phyloP scores from a whole-genome alignment of 1,140 invertebrate genomes.

The Drosophila kepulauana region DNA sequence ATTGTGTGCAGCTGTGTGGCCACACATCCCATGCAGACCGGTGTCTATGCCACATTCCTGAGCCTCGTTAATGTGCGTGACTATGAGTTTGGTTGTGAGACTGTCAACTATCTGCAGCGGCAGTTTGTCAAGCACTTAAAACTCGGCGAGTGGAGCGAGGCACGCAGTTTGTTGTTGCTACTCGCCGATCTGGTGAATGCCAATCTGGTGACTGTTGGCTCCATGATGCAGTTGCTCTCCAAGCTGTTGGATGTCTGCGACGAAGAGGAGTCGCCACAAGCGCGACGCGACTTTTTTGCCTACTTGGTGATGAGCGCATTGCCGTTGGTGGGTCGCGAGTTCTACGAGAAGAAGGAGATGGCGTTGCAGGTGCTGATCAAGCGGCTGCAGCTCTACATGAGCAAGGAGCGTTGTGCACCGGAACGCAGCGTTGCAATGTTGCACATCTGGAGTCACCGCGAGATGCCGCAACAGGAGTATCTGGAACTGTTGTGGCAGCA shows the following conservation, averaged over 20 bases:
- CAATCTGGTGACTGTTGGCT: conserved; percentile 95
- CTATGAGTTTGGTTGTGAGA: conserved; percentile 98
- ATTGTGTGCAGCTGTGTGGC: conserved; percentile 96
- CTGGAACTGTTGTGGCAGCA: conserved; percentile 98
- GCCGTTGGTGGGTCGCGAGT: conserved; percentile 97
- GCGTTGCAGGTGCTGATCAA: conserved; percentile 95
- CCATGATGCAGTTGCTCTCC: conserved; percentile 95
- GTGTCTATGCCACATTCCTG: conserved; percentile 98
- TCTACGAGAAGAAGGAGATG: conserved; percentile 97
- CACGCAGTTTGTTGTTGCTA: conserved; percentile 94
- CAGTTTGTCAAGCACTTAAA: conserved; percentile 96
- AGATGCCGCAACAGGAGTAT: conserved; percentile 97
- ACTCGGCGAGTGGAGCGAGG: conserved; percentile 94
- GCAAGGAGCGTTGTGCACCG: conserved; percentile 92
- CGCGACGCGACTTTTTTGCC: conserved; percentile 96
- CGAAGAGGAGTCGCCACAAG: conserved; percentile 95
- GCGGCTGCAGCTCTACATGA: conserved; percentile 96
- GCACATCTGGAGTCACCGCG: conserved; percentile 87
- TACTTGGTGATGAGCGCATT: conserved; percentile 96
- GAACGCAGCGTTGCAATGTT: conserved; percentile 95
- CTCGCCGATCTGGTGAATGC: conserved; percentile 98
- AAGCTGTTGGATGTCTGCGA: conserved; percentile 96
- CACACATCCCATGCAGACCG: conserved; percentile 97
- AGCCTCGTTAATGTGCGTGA: conserved; percentile 98
- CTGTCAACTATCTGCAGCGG: conserved; percentile 95